Evolutionary conservation across 2,888 invertebrate genomes (phyloP).

Genomic region (Caenorhabditis becei): DNA sequence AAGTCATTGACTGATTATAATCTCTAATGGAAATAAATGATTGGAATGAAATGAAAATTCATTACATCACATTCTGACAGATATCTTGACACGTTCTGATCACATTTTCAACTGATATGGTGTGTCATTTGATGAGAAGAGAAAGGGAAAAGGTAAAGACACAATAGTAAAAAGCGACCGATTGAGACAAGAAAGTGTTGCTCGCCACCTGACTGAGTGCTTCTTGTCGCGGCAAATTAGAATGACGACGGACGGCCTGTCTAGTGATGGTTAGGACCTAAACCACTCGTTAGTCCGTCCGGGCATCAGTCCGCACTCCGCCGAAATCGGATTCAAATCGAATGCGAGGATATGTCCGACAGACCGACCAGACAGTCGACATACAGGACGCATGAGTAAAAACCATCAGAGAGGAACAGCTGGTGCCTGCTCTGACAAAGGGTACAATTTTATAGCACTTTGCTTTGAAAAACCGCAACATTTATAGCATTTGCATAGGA

Average conservation of each 20-base stretch:
- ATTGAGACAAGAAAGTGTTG: slow-evolving; percentile 20
- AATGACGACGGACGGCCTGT: slow-evolving; percentile 28
- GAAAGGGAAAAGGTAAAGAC: not conserved
- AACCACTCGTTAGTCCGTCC: too few species aligned
- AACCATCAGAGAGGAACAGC: not conserved
- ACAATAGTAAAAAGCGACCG: slow-evolving; percentile 10
- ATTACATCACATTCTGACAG: not conserved
- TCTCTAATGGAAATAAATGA: not conserved
- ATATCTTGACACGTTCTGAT: slow-evolving; percentile 2
- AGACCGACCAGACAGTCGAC: not conserved
- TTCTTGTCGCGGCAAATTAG: slow-evolving; percentile 44
- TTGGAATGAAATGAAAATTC: slow-evolving; percentile 11
- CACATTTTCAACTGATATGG: slow-evolving; percentile 1
- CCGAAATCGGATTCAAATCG: slow-evolving; percentile 5
- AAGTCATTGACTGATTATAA: too few species aligned
- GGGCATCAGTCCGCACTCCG: not conserved
- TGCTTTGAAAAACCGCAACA: not conserved
- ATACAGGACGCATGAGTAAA: not conserved
- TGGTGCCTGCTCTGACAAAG: slow-evolving; percentile 4
- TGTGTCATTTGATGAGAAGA: not conserved
- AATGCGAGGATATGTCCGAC: slow-evolving; percentile 12
- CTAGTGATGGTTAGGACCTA: not conserved
- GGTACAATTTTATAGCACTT: not conserved
- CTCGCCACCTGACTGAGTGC: slow-evolving; percentile 44
- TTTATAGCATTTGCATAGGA: slow-evolving; percentile 3